phyloP scores from a whole-genome alignment of 2,797 vertebrate genomes.

The Hoplostethus mediterraneus region DNA sequence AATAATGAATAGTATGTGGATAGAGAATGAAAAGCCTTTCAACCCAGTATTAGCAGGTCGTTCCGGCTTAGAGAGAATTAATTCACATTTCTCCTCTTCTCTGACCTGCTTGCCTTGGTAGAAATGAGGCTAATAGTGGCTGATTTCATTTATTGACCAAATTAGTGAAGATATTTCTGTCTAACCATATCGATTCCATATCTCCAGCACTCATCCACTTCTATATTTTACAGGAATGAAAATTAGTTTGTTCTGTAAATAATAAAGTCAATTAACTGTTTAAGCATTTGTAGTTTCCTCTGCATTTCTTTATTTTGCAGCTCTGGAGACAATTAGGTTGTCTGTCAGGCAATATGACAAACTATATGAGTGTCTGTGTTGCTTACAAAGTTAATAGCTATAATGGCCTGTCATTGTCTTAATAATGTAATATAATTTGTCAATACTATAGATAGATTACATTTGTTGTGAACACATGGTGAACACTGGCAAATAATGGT shows the following conservation, averaged over 20 bases:
- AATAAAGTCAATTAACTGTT: constrained; percentile 30
- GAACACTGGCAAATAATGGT: background rate
- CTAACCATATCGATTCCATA: constrained; percentile 31
- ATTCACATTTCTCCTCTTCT: constrained; percentile 79
- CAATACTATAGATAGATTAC: background rate
- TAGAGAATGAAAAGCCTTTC: constrained; percentile 84
- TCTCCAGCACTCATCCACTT: constrained; percentile 20
- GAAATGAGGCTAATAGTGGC: constrained; percentile 88
- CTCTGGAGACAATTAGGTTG: background rate
- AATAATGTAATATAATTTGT: background rate
- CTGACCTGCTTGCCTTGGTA: constrained; percentile 85
- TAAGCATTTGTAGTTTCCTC: constrained; percentile 13
- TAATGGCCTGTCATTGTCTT: background rate
- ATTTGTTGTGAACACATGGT: background rate
- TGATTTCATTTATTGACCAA: constrained; percentile 90
- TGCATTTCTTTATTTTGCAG: constrained; percentile 8
- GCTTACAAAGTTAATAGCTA: constrained; percentile 7
- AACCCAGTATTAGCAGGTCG: constrained; percentile 86
- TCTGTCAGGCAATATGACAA: constrained; percentile 2
- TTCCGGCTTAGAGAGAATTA: constrained; percentile 87
- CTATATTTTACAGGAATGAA: constrained; percentile 14
- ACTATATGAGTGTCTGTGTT: background rate
- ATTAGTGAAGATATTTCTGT: constrained; percentile 62
- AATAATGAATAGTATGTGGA: constrained; percentile 84
- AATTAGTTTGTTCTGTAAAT: constrained; percentile 20